Evolutionary conservation across 2,113 vertebrate genomes (phyloP).

Genomic region (Platichthys flesus): DNA sequence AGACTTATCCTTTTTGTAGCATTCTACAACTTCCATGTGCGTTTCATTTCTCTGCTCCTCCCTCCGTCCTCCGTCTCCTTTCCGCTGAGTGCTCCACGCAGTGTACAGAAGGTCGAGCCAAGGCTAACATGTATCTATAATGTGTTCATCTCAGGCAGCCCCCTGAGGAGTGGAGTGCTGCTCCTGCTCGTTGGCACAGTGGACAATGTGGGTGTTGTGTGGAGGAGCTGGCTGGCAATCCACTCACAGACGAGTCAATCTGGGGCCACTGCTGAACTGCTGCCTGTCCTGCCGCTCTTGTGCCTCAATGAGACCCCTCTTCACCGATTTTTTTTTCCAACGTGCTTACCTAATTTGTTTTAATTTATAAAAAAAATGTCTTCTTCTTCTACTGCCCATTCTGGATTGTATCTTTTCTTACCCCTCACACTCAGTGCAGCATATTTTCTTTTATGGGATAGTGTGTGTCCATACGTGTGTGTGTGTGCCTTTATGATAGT

Average conservation of each 20-base stretch:
- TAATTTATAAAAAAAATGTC: conserved; percentile 22
- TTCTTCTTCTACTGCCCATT: conserved; percentile 12
- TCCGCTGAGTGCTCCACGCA: conserved; percentile 65
- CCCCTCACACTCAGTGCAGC: conserved; percentile 21
- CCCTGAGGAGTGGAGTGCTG: conserved; percentile 80
- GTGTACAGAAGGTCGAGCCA: conserved; percentile 75
- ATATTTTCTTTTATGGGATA: conserved; percentile 38
- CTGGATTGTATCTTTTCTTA: conserved; percentile 42
- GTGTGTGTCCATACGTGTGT: conserved; percentile 12
- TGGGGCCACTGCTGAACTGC: conserved; percentile 85
- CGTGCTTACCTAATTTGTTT: conserved; percentile 48
- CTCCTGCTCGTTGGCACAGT: conserved; percentile 85
- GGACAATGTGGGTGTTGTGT: conserved; percentile 97
- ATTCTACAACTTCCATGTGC: conserved; percentile 69
- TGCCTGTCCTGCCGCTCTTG: conserved; percentile 68
- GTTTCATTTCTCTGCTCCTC: conserved; percentile 73
- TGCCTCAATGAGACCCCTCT: conserved; percentile 62
- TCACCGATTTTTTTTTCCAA: conserved; percentile 34
- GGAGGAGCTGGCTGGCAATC: conserved; percentile 86
- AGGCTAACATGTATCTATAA: conserved; percentile 83
- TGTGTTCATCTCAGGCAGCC: conserved; percentile 75
- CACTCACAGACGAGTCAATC: conserved; percentile 90
- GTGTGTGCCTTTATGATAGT: conserved; percentile 74
- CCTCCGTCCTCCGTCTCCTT: conserved; percentile 60
- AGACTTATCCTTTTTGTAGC: conserved; percentile 46